Evolutionary conservation across 2,113 vertebrate genomes (phyloP), one percentile per base, ranked within the genome.

Genomic region (Tretioscincus oriximinensis): DNA sequence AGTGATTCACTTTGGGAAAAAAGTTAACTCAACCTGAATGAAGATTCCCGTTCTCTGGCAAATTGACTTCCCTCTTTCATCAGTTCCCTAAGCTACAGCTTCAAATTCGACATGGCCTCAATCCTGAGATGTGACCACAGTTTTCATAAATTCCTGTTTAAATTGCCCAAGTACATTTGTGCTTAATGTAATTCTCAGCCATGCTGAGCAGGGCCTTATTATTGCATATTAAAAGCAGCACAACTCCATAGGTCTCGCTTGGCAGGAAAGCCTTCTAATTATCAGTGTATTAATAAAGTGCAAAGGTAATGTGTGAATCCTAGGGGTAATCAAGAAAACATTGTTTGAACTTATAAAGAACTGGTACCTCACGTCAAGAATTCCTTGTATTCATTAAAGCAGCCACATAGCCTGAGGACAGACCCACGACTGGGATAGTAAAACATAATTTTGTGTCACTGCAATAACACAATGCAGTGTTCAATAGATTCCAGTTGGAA

Each of bases 241-340:
- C 1, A 45, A 66, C 65, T 78, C 4, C 2, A 72, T 31, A 28
- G 31, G 26, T 4, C 29, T 70, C 79, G 10, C 73, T 73, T 84
- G 71, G 54, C 12, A 49, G n/a, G 31, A 82, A 81, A 31, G 1
- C 49, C 81, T 75, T 83, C 49, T 22, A 85, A 67, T 67, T 35
- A 78, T 64, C 22, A 81, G 76, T 81, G 83, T 81, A 83, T 31
- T 77, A 84, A 85, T 65, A 41, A 47, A 82, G 49, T n/a, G 4
- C 6, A 83, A 81, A 29, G 69, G 4, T 81, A 83, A 81, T 73
- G 24, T 10, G 74, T 83, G 22, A 41, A 60, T 86, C 76, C 26
- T 80, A 14, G 47, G 70, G 2, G 18, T 75, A 77, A 81, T 74
- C 0, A 83, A 81, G 51, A 73, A 70, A 14, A 9, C 12, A 51